phyloP scores from a whole-genome alignment of 2,113 vertebrate genomes.

The Donacobius atricapilla region DNA sequence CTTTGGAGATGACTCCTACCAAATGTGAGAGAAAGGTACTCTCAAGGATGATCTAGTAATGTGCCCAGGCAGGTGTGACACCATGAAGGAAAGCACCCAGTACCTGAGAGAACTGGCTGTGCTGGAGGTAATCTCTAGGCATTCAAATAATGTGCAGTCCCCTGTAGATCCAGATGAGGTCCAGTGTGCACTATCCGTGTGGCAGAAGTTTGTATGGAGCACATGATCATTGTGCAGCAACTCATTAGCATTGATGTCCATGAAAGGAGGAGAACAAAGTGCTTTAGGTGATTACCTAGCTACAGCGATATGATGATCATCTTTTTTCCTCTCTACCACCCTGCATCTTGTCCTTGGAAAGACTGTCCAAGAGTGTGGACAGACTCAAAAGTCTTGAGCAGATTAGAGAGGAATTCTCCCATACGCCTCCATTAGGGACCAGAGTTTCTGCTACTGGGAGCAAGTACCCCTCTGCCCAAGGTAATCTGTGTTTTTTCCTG shows the following conservation, averaged over 20 bases:
- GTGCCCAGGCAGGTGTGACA: neutral
- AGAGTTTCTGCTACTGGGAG: neutral
- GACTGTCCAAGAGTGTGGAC: neutral
- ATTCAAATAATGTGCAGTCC: too few species aligned
- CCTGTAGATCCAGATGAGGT: neutral
- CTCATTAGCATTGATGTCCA: neutral
- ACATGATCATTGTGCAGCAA: neutral
- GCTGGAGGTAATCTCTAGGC: neutral
- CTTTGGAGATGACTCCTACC: neutral
- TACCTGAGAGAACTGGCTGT: neutral
- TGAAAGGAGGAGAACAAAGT: neutral
- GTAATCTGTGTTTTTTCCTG: neutral
- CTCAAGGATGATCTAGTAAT: neutral
- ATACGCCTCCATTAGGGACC: too few species aligned
- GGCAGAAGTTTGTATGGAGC: neutral
- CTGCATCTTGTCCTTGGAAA: neutral
- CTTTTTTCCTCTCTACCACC: neutral
- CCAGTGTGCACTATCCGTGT: neutral
- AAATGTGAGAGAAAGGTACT: neutral
- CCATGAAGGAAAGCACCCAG: neutral
- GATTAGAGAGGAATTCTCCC: neutral
- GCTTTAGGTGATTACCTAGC: neutral
- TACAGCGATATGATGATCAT: neutral
- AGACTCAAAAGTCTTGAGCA: neutral
- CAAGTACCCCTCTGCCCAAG: neutral